A percentile compares a stretch with the other conserved stretches of the same genome.
phyloP scores from a whole-genome alignment of 2,888 invertebrate species.

The Phanerotoma sp. region DNA sequence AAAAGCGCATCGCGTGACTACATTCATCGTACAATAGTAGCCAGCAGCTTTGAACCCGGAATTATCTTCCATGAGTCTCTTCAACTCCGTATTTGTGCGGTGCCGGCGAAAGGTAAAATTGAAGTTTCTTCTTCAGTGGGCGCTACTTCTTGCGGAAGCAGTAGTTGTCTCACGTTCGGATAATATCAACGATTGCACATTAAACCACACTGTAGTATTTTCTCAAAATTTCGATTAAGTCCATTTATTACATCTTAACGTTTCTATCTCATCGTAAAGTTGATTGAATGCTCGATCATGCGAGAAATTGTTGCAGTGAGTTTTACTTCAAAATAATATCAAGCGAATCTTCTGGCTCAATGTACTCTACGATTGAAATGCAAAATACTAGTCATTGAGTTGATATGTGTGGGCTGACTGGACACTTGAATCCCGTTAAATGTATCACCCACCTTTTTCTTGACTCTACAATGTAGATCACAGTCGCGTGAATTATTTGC shows the following conservation, averaged over 20 bases:
- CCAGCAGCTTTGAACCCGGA: slow-evolving; percentile 43
- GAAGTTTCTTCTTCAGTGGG: neutral
- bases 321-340: neutral
- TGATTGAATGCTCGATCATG: neutral
- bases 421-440: slow-evolving; percentile 31
- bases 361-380: slow-evolving; percentile 2
- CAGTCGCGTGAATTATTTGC: slow-evolving; percentile 16
- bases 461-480: slow-evolving; percentile 40
- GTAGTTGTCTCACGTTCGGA: no score
- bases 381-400: slow-evolving; percentile 32
- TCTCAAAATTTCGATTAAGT: neutral
- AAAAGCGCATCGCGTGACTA: slow-evolving; percentile 48
- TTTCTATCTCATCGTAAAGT: no score
- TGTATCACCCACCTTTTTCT: slow-evolving; percentile 40
- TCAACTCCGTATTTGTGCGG: slow-evolving; percentile 7
- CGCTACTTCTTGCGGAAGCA: neutral
- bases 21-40: slow-evolving; percentile 39
- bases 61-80: slow-evolving; percentile 35
- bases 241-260: no score
- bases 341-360: neutral
- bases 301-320: neutral
- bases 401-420: slow-evolving; percentile 32
- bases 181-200: no score
- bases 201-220: neutral
- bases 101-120: slow-evolving; percentile 13